Evolutionary conservation across 2,113 vertebrate genomes (phyloP).

Genomic region (Tautogolabrus adspersus): DNA sequence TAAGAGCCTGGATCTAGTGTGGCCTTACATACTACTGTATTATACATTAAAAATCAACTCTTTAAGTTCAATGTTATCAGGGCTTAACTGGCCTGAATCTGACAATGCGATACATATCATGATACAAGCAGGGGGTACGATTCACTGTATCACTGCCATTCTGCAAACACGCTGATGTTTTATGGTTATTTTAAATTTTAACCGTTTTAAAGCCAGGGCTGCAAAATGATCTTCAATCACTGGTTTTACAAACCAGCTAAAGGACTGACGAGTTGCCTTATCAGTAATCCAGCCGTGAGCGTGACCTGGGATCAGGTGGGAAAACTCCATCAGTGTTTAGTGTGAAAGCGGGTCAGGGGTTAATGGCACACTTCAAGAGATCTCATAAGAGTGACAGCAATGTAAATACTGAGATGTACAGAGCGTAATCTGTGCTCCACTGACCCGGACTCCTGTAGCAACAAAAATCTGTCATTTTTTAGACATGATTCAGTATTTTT

Average conservation of each 20-base stretch:
- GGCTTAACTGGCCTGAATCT: no score
- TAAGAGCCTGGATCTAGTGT: no score
- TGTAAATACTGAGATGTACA: conserved; percentile 16
- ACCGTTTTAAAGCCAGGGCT: no score
- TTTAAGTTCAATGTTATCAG: no score
- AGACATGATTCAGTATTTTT: neutral
- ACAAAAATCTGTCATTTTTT: neutral
- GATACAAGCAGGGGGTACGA: no score
- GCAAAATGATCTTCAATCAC: neutral
- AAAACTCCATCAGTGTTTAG: conserved; percentile 12
- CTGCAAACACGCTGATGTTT: no score
- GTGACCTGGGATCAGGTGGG: conserved; percentile 7
- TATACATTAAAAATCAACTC: no score
- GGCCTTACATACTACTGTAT: no score
- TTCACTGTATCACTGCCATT: no score
- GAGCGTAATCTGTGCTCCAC: conserved; percentile 10
- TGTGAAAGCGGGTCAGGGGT: conserved; percentile 55
- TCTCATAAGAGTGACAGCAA: conserved; percentile 1
- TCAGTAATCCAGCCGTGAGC: conserved; percentile 23
- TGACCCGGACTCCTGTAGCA: neutral
- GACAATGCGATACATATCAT: no score
- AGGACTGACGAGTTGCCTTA: neutral
- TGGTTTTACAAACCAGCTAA: neutral
- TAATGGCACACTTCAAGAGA: conserved; percentile 48
- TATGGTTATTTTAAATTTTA: no score